Percentiles rank a stretch among this genome's conserved stretches.
These are phyloP conservation scores for Onychomys arenicola DNA, from an alignment of 2,797 vertebrate genomes.

Conservation along the genomic window DNA sequence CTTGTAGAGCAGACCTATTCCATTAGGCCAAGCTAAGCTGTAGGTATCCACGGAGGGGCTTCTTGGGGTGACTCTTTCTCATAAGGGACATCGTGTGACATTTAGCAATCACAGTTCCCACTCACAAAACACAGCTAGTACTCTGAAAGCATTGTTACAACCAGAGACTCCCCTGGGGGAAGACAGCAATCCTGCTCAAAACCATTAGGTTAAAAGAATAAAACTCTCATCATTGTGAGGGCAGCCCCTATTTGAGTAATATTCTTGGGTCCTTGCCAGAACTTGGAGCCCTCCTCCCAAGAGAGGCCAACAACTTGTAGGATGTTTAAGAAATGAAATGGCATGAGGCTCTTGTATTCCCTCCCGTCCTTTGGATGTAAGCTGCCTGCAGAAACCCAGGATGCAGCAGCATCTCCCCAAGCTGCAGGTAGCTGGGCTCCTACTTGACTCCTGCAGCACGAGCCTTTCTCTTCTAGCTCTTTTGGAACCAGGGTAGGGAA, in stretches of 20 bases:
- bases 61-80: neutral
- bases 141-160: neutral
- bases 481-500: neutral
- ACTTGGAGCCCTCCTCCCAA: neutral
- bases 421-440: neutral
- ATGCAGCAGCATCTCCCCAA: neutral
- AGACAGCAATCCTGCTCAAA: neutral
- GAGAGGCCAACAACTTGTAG: neutral
- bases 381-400: neutral
- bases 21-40: neutral
- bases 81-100: neutral
- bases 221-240: constrained; percentile 10
- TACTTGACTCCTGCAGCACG: neutral
- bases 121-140: neutral
- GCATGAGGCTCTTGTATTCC: neutral
- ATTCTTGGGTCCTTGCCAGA: constrained; percentile 35
- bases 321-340: neutral
- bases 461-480: neutral
- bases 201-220: constrained; percentile 26
- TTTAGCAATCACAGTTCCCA: neutral
- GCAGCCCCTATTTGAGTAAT: neutral
- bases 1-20: neutral
- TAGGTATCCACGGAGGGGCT: neutral
- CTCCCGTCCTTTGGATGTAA: constrained; percentile 13
- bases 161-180: neutral